phyloP scores from a whole-genome alignment of 2,797 vertebrate genomes.

The Pangasius djambal region DNA sequence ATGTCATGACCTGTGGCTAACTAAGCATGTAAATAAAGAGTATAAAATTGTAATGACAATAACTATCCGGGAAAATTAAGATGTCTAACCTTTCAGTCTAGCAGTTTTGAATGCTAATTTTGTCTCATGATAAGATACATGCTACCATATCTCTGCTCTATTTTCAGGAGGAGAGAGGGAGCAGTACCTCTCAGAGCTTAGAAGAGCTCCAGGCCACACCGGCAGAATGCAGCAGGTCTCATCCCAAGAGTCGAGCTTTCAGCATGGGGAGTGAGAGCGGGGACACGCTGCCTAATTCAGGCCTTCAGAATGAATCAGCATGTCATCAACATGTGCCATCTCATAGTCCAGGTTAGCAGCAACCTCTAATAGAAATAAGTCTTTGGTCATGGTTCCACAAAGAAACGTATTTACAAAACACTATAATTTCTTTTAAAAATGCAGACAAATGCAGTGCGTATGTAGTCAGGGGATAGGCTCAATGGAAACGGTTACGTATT shows the following conservation, averaged over 20 bases:
- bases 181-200: conserved; percentile 69
- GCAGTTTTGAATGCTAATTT: conserved; percentile 4
- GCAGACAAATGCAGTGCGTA: not conserved
- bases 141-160: not conserved
- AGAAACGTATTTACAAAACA: not conserved
- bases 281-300: conserved; percentile 54
- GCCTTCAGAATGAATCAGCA: conserved; percentile 36
- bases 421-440: not conserved
- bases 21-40: not conserved
- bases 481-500: not conserved
- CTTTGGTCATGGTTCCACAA: not conserved
- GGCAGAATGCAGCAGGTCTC: conserved; percentile 22
- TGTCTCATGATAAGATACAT: not conserved
- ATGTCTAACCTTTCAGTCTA: not conserved
- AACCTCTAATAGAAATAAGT: not conserved
- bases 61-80: not conserved
- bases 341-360: conserved; percentile 62
- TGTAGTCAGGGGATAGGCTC: not conserved
- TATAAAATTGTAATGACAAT: not conserved
- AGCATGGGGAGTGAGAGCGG: conserved; percentile 62
- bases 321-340: conserved; percentile 47
- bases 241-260: conserved; percentile 51
- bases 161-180: conserved; percentile 65
- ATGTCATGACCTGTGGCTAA: not conserved
- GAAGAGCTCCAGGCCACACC: conserved; percentile 62